These are phyloP conservation scores for Acanthaster planci DNA, from an alignment of 35 echinoderm and acorn worm genomes.

Conservation along the genomic window DNA sequence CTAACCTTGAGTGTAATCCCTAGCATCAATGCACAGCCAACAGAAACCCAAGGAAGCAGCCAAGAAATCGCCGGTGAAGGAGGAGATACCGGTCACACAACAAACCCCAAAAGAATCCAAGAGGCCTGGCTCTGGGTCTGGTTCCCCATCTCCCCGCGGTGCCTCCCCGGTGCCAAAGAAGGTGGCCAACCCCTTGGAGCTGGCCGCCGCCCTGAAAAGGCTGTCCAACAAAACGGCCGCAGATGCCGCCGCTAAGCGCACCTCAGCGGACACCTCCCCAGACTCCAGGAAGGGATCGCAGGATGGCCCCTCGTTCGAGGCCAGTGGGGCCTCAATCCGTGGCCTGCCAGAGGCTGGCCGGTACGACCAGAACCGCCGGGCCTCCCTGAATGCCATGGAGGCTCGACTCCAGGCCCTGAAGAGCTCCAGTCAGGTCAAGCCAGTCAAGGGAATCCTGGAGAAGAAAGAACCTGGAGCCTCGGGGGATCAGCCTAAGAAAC, in stretches of 20 bases:
- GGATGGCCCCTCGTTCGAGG: not conserved
- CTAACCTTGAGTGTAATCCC: not conserved
- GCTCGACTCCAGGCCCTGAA: constrained; percentile 64
- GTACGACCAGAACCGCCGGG: constrained; percentile 56
- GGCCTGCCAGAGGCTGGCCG: constrained; percentile 36
- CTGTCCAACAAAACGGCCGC: constrained; percentile 54
- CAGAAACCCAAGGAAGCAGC: constrained; percentile 11
- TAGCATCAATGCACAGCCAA: not conserved
- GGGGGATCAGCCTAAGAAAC: constrained; percentile 54
- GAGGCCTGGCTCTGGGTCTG: constrained; percentile 3
- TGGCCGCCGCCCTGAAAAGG: constrained; percentile 71
- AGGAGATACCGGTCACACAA: constrained; percentile 6
- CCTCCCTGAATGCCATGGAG: constrained; percentile 73
- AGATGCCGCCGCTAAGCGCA: not conserved
- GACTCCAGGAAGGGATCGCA: not conserved
- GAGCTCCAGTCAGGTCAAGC: constrained; percentile 36
- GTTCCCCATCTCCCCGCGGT: not conserved
- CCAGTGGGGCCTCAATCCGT: constrained; percentile 9
- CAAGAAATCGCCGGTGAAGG: constrained; percentile 40
- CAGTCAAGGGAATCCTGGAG: constrained; percentile 26
- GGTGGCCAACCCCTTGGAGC: constrained; percentile 69
- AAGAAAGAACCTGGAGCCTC: constrained; percentile 36
- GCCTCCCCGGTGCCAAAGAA: constrained; percentile 28
- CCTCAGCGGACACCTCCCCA: not conserved
- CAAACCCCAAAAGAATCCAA: constrained; percentile 6